Percentiles rank a stretch among this genome's conserved stretches.
These are phyloP conservation scores for Eurystomus gularis DNA, from an alignment of 2,113 vertebrate genomes.

Conservation along the genomic window DNA sequence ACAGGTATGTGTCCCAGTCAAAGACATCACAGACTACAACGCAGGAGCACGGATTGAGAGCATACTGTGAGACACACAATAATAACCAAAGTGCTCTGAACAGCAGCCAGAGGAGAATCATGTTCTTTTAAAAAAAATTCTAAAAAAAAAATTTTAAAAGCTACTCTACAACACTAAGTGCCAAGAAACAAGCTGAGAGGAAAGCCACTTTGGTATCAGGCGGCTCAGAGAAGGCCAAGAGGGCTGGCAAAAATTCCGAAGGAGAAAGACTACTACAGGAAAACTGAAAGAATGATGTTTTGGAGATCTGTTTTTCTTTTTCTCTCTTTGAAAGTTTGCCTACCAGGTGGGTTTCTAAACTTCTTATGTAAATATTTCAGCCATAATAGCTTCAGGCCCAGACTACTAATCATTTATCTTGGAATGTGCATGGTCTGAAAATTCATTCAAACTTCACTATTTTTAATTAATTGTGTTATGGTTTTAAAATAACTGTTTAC, in stretches of 20 bases:
- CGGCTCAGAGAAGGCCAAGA: neutral
- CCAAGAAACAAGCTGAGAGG: conserved; percentile 13
- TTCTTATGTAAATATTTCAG: conserved; percentile 32
- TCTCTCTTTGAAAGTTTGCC: neutral
- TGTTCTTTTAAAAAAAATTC: neutral
- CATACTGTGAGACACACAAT: neutral
- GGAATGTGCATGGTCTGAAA: conserved; percentile 24
- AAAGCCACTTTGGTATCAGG: neutral
- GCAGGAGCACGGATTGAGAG: neutral
- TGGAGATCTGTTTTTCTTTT: neutral
- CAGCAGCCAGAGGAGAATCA: neutral
- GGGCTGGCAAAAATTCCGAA: neutral
- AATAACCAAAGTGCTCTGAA: neutral
- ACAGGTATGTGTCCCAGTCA: neutral
- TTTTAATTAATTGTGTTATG: conserved; percentile 9
- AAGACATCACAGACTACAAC: neutral
- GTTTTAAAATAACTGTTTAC: conserved; percentile 13
- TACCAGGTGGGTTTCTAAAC: conserved; percentile 34
- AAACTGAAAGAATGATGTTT: neutral
- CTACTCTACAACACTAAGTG: neutral
- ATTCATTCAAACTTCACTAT: conserved; percentile 13
- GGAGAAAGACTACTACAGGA: neutral
- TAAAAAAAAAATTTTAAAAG: neutral
- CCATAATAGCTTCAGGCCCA: conserved; percentile 21
- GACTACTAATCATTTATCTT: conserved; percentile 12